Percentiles rank a stretch among this genome's conserved stretches.
phyloP scores from a whole-genome alignment of 1,140 invertebrate genomes.

The Neodiprion pinetum region DNA sequence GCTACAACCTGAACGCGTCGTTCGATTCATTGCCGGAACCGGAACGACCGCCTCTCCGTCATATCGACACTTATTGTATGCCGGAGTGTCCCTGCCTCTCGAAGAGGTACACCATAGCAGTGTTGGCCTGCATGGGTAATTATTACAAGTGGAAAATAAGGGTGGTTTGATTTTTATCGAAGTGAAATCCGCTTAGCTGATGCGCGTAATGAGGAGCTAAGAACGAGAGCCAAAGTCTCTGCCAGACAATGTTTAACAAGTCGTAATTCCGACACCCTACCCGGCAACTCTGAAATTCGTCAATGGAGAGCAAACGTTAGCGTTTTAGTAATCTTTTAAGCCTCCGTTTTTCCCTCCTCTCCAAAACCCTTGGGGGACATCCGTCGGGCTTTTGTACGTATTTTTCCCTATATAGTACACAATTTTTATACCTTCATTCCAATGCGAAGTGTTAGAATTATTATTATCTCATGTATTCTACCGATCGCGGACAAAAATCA shows the following conservation, averaged over 20 bases:
- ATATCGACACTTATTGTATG: conserved; percentile 86
- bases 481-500: conserved; percentile 3
- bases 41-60: conserved; percentile 81
- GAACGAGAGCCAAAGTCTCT: no score
- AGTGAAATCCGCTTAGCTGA: no score
- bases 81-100: conserved; percentile 89
- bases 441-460: no score
- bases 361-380: background rate
- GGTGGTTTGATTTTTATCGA: no score
- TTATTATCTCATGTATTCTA: background rate
- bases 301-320: background rate
- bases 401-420: no score
- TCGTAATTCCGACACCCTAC: no score
- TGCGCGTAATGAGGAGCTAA: no score
- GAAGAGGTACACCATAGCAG: conserved; percentile 86
- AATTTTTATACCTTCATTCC: no score
- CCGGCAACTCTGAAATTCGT: background rate
- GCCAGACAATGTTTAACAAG: no score
- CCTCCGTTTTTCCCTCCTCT: background rate
- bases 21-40: conserved; percentile 73
- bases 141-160: background rate
- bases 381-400: background rate
- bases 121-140: conserved; percentile 81
- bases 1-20: conserved; percentile 66
- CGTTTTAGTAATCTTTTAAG: background rate